Conservation (phyloP, 2,888 invertebrate species). For the Tanypteryx hageni region DNA sequence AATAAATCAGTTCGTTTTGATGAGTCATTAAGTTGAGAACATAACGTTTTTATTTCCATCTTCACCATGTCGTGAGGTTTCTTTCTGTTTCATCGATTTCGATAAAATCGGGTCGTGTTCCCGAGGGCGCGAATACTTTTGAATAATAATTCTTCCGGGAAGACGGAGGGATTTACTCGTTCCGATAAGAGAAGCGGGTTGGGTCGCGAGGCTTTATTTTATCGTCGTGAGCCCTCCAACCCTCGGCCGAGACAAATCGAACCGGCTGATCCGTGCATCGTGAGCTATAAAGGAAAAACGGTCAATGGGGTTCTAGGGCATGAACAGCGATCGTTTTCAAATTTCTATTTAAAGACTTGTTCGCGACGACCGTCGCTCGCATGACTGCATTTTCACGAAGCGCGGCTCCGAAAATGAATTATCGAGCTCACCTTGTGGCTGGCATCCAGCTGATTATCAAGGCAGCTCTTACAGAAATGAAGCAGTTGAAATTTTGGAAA, state of each 20-base stretch:
- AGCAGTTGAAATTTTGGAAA: no score
- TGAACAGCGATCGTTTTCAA: background rate
- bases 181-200: background rate
- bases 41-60: background rate
- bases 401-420: no score
- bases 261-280: background rate
- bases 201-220: background rate
- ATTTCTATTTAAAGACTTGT: no score
- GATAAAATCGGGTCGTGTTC: background rate
- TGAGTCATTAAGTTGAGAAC: no score
- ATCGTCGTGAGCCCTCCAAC: no score
- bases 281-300: background rate
- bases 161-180: background rate
- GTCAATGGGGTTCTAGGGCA: background rate
- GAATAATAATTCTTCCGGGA: conserved; percentile 19
- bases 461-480: no score
- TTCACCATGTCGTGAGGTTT: background rate
- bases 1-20: no score
- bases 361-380: no score
- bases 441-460: no score
- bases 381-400: no score
- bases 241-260: background rate
- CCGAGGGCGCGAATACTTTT: background rate
- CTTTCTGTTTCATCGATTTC: background rate
- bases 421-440: no score